Evolutionary conservation across 2,797 vertebrate species (phyloP), one percentile per base, ranked within the genome.

Genomic region (Pagetopsis macropterus): DNA sequence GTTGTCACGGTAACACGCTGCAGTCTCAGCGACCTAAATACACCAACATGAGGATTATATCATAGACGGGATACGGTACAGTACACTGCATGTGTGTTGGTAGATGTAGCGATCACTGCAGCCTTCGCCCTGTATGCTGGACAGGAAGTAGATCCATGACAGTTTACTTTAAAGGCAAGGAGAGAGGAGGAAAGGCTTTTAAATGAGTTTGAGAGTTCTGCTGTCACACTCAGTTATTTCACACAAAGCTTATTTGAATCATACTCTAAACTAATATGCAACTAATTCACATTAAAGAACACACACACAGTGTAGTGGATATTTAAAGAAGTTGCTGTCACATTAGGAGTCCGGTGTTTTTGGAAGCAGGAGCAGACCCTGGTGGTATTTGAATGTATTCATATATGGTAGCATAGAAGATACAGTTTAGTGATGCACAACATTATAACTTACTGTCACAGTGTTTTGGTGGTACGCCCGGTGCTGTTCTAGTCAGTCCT

Each of bases 61-160:
- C 70, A 63, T 58, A 41, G 68, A 65, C 40, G 40, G 50, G 55
- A 11, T 73, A 58, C 64, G 23, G 8, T 45, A 31, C 51, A 52
- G 50, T 31, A 15, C 52, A 8, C 65, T 21, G 69, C 3, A 5
- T 27, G 1, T 45, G 48, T 13, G 66, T 31, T 17, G 52, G 50
- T 66, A 41, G 16, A 65, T 23, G 60, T 61, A 58, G 79, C 5
- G 57, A 72, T 65, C 19, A 6, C 33, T 37, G 54, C 65, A 75
- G 63, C 62, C 48, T 14, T 56, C 69, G n/a, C 73, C 57, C 46
- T 67, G 3, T 82, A 43, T 17, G 37, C 54, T 37, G 4, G 49
- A 56, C 83, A 85, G 79, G 81, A 87, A 92, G 86, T 92, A 89
- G 88, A 92, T 90, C 94, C 91, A 88, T 93, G 91, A 91, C 46